Evolutionary conservation across 2,888 invertebrate species (phyloP).

Genomic region (Frankliniella fusca): DNA sequence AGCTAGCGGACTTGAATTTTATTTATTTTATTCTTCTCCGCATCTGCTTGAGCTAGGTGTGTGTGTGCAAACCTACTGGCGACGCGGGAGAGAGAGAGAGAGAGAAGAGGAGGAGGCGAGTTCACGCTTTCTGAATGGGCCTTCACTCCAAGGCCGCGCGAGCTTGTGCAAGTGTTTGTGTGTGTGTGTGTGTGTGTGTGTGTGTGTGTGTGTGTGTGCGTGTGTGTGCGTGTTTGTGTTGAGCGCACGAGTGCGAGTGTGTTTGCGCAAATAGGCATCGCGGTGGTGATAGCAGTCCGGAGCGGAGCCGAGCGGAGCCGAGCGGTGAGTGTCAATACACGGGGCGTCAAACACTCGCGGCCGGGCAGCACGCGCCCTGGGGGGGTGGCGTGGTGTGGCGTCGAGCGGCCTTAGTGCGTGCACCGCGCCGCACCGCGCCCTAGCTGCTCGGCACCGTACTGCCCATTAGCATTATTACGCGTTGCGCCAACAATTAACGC

Average conservation of each 20-base stretch:
- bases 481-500: constrained; percentile 15
- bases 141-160: not conserved
- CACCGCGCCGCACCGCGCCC: not conserved
- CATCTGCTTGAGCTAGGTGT: no score
- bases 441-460: constrained; percentile 2
- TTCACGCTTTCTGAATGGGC: no score
- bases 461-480: constrained; percentile 21
- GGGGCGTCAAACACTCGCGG: not conserved
- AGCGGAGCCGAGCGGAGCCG: not conserved
- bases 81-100: no score
- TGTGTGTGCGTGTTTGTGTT: not conserved
- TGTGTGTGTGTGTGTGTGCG: not conserved
- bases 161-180: not conserved
- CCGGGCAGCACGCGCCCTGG: not conserved
- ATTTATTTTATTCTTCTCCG: no score
- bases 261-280: constrained; percentile 3
- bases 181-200: not conserved
- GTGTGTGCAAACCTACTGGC: no score
- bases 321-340: not conserved
- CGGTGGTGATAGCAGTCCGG: not conserved
- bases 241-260: not conserved
- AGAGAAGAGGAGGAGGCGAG: no score
- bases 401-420: not conserved
- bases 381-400: not conserved
- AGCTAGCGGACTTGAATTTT: no score